Base-by-base conservation (phyloP, 2,113 vertebrate genomes). In the Ornithorhynchus anatinus region DNA sequence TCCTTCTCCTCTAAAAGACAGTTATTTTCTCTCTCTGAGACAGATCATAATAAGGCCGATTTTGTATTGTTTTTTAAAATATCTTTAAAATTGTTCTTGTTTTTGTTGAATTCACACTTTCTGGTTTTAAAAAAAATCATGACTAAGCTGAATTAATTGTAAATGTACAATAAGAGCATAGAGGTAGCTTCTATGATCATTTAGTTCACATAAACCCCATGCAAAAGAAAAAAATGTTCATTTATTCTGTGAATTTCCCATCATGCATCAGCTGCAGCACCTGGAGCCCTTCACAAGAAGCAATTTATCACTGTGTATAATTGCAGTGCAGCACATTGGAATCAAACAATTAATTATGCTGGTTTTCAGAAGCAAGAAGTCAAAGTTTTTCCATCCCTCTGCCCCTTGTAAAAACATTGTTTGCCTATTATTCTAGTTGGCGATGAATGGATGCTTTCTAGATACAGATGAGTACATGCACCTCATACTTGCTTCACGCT, bases 301-400 rank as follows among this genome's bases (percentile, higher is more conserved):
- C 19, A 65, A 45, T 75, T 83, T 78, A 47, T 72, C 69, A 75
- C 39, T 54, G 42, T 4, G 4, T 33, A 2, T 50, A 77, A 80
- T 67, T 85, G 51, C 31, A 61, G 59, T 66, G 72, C 22, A 74
- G 64, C 9, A 38, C 42, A 61, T 2, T 20, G 78, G n/a, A 77
- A 72, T 80, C 62, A 81, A 87, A 78, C 5, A 35, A 60, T 76
- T 61, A 15, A 44, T 81, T 70, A 52, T 15, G 4, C 25, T 33
- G 12, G 3, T 53, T 31, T 70, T 86, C 19, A 14, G 60, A 57
- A 80, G 72, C 35, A 32, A 63, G 22, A 23, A 56, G 19, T 59
- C 7, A 60, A 87, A 65, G 3, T 10, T 4, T 66, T 43, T 35
- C 12, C 47, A 50, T 63, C 73, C 23, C 39, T 70, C 29, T 45